A percentile compares a stretch with the other conserved stretches of the same genome.
Conservation (phyloP, 2,113 vertebrate species). For the Ceuthmochares aereus region DNA sequence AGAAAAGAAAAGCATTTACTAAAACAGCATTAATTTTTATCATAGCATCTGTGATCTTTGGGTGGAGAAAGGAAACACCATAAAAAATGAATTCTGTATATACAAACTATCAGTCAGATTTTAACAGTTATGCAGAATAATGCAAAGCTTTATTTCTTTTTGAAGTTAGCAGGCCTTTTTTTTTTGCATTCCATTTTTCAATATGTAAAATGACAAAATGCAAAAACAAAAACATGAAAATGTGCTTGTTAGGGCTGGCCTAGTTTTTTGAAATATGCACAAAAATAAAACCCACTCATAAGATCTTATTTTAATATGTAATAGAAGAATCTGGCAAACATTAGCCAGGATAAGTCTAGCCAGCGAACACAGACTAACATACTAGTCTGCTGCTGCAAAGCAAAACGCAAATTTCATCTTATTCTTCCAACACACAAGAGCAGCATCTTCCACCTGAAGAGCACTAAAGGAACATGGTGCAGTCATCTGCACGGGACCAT, state of each 20-base stretch:
- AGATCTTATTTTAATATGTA: slow-evolving; percentile 56
- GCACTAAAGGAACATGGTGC: accelerated
- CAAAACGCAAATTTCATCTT: slow-evolving; percentile 24
- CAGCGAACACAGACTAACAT: slow-evolving; percentile 27
- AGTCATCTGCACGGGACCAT: accelerated
- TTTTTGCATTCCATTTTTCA: slow-evolving; percentile 44
- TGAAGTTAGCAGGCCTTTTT: slow-evolving; percentile 23
- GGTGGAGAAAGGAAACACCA: slow-evolving; percentile 43
- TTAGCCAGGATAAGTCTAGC: slow-evolving; percentile 60
- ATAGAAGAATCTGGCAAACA: slow-evolving; percentile 58
- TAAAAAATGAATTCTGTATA: slow-evolving; percentile 49
- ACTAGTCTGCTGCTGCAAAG: slow-evolving; percentile 34
- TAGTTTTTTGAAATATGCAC: slow-evolving; percentile 58
- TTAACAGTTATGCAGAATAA: slow-evolving; percentile 57
- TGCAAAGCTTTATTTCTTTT: slow-evolving; percentile 58
- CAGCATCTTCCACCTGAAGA: not conserved
- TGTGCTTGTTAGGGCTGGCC: slow-evolving; percentile 50
- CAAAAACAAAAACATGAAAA: slow-evolving; percentile 60
- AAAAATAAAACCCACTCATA: slow-evolving; percentile 57
- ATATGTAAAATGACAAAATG: slow-evolving; percentile 70
- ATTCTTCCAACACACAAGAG: not conserved
- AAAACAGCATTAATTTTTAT: slow-evolving; percentile 41
- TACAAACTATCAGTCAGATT: slow-evolving; percentile 61
- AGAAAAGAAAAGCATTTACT: slow-evolving; percentile 2
- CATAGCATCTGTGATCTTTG: slow-evolving; percentile 25